Base-by-base conservation (phyloP, 2,888 invertebrate genomes). In the Drosophila nr. perissopoda region DNA sequence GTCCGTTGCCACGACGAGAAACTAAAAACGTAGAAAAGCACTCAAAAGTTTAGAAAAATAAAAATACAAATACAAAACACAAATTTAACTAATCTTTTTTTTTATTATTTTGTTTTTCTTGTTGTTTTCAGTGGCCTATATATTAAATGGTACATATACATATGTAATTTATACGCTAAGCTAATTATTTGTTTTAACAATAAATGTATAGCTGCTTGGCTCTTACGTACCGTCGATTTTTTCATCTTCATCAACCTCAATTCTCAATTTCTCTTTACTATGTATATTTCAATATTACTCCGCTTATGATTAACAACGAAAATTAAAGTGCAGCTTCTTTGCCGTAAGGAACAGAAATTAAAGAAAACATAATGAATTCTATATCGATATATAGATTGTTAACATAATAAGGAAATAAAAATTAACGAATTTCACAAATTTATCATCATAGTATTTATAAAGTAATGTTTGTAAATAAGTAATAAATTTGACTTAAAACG, bases 181-280 rank as follows among this genome's bases (percentile, higher is more conserved):
- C 84, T 85, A 85, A 83, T 68, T 88, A 79, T 83, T 77, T 82
- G 88, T 74, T 87, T 87, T 88, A 87, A 87, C 87, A 88, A 87
- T 87, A 83, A 88, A 74, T 82, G 85, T 85, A 76, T 88, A 88
- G 88, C 83, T 88, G 81, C 77, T 76, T 70, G 76, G 79, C 87
- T 82, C 57, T 63, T 52, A 62, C 58, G 57, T 62, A 76, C 64
- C 59, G 27, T 38, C 68, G 58, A 54, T 56, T 61, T 70, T 18
- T 42, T 42, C 10, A 11, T 34, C 2, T 7, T 38, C 38, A 11
- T 42, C 34, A 42, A 53, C 54, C 54, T 38, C 57, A 60, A 66
- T 65, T 56, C 49, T 70, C 36, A 34, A 34, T 51, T 49, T 54
- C 29, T 60, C 38, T 57, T 70, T 59, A 70, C 58, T 75, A 63